Evolutionary conservation across 2,797 vertebrate genomes (phyloP).

Genomic region (Pempheris klunzingeri): DNA sequence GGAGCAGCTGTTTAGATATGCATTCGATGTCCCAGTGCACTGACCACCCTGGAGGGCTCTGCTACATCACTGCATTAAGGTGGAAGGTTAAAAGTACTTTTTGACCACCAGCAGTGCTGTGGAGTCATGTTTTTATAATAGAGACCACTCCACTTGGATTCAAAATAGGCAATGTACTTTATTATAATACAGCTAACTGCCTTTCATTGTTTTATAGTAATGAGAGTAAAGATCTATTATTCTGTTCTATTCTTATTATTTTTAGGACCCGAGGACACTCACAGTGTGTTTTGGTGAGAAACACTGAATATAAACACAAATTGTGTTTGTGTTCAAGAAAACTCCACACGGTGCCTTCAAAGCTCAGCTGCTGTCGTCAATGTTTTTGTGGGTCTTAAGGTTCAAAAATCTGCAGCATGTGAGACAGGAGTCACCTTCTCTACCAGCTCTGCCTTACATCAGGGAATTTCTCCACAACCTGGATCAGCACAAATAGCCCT

Average conservation of each 20-base stretch:
- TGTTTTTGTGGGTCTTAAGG: neutral
- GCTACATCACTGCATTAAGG: neutral
- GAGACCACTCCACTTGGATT: too few species aligned
- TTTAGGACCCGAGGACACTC: neutral
- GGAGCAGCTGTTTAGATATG: too few species aligned
- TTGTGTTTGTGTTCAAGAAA: neutral
- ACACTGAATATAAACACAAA: neutral
- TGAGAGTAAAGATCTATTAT: too few species aligned
- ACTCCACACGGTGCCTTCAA: neutral
- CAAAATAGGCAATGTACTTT: too few species aligned
- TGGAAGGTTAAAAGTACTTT: neutral
- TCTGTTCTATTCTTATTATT: too few species aligned
- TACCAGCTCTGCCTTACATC: too few species aligned
- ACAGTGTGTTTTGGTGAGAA: neutral
- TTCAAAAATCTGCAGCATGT: neutral
- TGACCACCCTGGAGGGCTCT: neutral
- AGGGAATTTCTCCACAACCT: neutral
- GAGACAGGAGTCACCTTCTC: too few species aligned
- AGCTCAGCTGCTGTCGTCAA: too few species aligned
- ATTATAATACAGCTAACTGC: too few species aligned
- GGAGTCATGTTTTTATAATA: neutral
- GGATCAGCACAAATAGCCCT: conserved; percentile 2
- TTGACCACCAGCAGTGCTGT: neutral
- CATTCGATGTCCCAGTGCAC: neutral
- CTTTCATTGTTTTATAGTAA: too few species aligned